phyloP scores from a whole-genome alignment of 1,140 invertebrate genomes.

The Drosophila tristis region DNA sequence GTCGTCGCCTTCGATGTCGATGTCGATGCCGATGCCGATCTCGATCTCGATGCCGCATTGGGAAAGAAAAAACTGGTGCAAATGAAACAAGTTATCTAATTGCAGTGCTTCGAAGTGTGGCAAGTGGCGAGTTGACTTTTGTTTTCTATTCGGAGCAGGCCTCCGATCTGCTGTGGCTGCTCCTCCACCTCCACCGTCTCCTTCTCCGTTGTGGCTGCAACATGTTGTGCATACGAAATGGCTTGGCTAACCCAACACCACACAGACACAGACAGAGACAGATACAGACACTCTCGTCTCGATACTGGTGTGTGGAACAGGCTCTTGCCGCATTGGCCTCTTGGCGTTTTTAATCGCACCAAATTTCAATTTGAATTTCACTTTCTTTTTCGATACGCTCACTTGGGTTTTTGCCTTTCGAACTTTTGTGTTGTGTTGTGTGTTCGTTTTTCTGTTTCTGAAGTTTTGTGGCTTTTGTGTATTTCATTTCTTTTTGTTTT shows the following conservation, averaged over 20 bases:
- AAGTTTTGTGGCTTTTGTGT: constrained; percentile 18
- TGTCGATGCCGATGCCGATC: constrained; percentile 11
- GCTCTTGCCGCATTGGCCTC: constrained; percentile 47
- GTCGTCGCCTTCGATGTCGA: neutral
- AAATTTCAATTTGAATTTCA: constrained; percentile 83
- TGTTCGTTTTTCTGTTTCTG: constrained; percentile 13
- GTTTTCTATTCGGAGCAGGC: constrained; percentile 72
- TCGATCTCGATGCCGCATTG: constrained; percentile 14
- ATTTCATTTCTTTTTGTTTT: constrained; percentile 61
- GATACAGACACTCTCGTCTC: constrained; percentile 17
- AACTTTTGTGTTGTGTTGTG: constrained; percentile 57
- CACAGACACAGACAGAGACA: constrained; percentile 9
- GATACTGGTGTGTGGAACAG: constrained; percentile 8
- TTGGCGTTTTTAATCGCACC: constrained; percentile 76
- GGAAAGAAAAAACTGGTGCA: constrained; percentile 69
- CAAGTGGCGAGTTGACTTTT: constrained; percentile 81
- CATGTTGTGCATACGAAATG: constrained; percentile 77
- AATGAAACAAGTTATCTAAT: constrained; percentile 82
- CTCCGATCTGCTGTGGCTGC: neutral
- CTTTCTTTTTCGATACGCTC: constrained; percentile 83
- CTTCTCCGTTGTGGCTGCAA: constrained; percentile 29
- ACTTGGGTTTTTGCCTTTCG: constrained; percentile 81
- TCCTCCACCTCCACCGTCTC: constrained; percentile 3
- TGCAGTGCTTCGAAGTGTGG: constrained; percentile 71
- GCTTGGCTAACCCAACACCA: constrained; percentile 51